phyloP scores from a whole-genome alignment of 2,113 vertebrate genomes.

The Spea bombifrons region DNA sequence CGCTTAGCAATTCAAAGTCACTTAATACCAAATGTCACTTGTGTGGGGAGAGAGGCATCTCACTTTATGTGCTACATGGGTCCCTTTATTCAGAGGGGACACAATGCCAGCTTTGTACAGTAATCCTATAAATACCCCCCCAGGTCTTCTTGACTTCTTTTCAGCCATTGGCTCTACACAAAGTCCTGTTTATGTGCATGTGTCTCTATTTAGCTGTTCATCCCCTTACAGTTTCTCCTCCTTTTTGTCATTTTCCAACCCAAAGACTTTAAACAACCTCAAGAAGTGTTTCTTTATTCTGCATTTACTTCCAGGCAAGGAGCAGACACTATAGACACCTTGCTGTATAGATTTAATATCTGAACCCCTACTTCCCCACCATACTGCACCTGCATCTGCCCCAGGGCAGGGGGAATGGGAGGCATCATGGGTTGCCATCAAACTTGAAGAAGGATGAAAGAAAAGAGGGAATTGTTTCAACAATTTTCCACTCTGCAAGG shows the following conservation, averaged over 20 bases:
- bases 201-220: constrained; percentile 47
- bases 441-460: constrained; percentile 13
- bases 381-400: background rate
- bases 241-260: constrained; percentile 42
- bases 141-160: background rate
- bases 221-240: constrained; percentile 25
- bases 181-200: constrained; percentile 30
- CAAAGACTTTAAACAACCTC: background rate
- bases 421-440: background rate
- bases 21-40: constrained; percentile 49
- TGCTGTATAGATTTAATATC: no score
- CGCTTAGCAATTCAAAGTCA: constrained; percentile 54
- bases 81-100: constrained; percentile 22
- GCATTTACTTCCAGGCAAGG: constrained; percentile 8
- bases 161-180: constrained; percentile 48
- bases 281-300: constrained; percentile 2
- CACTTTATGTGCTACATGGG: constrained; percentile 43
- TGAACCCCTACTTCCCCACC: background rate
- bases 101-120: constrained; percentile 41
- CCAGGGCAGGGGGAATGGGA: background rate
- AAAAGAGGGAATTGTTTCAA: constrained; percentile 37
- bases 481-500: constrained; percentile 52
- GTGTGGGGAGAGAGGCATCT: constrained; percentile 38
- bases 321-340: constrained; percentile 45
- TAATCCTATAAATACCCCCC: constrained; percentile 17